These are phyloP conservation scores for Drosophila pseudotakahashii DNA, from an alignment of 2,888 invertebrate species.

Conservation along the genomic window DNA sequence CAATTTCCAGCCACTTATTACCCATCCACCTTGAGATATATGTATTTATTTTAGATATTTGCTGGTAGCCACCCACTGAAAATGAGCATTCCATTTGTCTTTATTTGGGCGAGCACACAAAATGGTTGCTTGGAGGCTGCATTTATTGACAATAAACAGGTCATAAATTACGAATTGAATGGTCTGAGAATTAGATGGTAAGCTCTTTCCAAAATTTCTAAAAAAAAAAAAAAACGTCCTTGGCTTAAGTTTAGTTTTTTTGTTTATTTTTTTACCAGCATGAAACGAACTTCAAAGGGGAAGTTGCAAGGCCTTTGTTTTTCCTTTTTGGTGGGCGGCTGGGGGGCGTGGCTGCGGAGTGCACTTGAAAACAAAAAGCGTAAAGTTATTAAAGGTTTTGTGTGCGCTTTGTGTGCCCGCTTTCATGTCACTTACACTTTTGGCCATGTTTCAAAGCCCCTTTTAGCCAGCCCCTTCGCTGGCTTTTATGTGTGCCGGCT, in stretches of 20 bases:
- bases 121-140: slow-evolving; percentile 79
- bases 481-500: slow-evolving; percentile 33
- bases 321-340: slow-evolving; percentile 26
- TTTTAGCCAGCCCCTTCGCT: slow-evolving; percentile 12
- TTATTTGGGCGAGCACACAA: slow-evolving; percentile 67
- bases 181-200: slow-evolving; percentile 6
- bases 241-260: slow-evolving; percentile 7
- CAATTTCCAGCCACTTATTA: slow-evolving; percentile 40
- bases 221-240: slow-evolving; percentile 27
- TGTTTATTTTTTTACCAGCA: background rate
- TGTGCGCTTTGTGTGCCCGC: slow-evolving; percentile 61
- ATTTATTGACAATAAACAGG: slow-evolving; percentile 77
- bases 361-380: slow-evolving; percentile 78
- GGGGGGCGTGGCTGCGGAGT: slow-evolving; percentile 45
- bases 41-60: slow-evolving; percentile 43
- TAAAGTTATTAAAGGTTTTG: slow-evolving; percentile 77
- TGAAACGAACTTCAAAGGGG: slow-evolving; percentile 61
- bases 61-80: slow-evolving; percentile 53
- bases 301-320: slow-evolving; percentile 51
- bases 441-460: slow-evolving; percentile 43
- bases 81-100: slow-evolving; percentile 74
- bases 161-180: slow-evolving; percentile 65
- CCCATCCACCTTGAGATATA: slow-evolving; percentile 30
- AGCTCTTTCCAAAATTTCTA: slow-evolving; percentile 12
- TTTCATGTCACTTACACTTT: slow-evolving; percentile 78